Conservation (phyloP, 2,888 invertebrate species). For the Euzetes globulus region DNA sequence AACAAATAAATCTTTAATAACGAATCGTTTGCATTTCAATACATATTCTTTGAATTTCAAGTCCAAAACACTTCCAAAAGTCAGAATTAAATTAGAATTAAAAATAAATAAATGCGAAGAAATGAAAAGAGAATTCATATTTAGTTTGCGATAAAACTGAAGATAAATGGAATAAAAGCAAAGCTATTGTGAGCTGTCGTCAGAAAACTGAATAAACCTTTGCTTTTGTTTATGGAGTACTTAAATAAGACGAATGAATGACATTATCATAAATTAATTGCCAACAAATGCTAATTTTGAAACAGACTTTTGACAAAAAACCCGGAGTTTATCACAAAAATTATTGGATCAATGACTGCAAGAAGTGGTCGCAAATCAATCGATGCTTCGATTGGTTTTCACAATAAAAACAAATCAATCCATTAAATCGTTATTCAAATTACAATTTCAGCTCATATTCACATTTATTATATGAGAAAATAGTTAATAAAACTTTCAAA, state of each 20-base stretch:
- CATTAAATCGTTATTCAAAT: neutral
- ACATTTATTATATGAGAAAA: neutral
- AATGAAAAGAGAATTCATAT: too few species aligned
- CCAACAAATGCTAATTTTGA: neutral
- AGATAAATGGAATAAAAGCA: too few species aligned
- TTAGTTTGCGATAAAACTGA: too few species aligned
- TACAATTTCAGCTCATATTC: neutral
- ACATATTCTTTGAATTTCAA: too few species aligned
- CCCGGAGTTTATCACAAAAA: neutral
- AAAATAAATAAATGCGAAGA: too few species aligned
- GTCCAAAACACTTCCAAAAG: too few species aligned
- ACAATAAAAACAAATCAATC: neutral
- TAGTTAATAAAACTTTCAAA: neutral
- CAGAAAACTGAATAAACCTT: too few species aligned
- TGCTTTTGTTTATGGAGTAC: neutral
- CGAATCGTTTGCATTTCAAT: too few species aligned
- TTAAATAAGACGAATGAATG: slow-evolving; percentile 5
- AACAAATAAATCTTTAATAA: too few species aligned
- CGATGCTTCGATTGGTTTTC: neutral
- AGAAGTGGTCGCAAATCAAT: neutral
- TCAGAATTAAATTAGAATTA: too few species aligned
- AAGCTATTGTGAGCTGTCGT: too few species aligned
- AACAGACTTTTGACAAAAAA: neutral
- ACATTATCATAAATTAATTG: slow-evolving; percentile 12
- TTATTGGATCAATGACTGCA: slow-evolving; percentile 4